phyloP scores from a whole-genome alignment of 2,797 vertebrate species.

The Tarsius wallacei region DNA sequence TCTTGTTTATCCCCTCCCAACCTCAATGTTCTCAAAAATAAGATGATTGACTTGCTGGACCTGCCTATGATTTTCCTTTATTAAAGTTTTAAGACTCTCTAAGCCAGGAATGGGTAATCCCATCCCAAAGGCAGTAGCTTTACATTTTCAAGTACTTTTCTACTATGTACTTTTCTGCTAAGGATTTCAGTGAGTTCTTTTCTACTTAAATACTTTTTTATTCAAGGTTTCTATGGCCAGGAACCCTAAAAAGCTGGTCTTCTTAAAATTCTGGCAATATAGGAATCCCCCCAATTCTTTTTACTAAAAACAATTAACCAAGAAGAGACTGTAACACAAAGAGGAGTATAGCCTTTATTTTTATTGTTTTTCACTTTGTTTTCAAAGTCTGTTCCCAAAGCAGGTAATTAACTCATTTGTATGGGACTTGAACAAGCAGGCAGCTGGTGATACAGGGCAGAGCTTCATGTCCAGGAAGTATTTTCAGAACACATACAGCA shows the following conservation, averaged over 20 bases:
- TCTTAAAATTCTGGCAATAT: background rate
- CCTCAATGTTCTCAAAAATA: slow-evolving; percentile 10
- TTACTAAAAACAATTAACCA: slow-evolving; percentile 15
- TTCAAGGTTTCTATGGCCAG: background rate
- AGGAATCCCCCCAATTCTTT: background rate
- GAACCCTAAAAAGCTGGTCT: background rate
- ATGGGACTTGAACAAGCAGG: background rate
- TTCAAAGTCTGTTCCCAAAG: slow-evolving; percentile 43
- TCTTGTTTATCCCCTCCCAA: background rate
- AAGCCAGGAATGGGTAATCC: background rate
- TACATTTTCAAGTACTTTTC: background rate
- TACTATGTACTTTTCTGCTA: background rate
- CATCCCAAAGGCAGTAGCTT: background rate
- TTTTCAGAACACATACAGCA: background rate
- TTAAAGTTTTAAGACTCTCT: background rate
- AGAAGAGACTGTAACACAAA: background rate
- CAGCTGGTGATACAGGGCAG: background rate
- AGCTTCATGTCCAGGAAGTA: background rate
- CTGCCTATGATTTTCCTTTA: background rate
- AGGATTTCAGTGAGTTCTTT: background rate
- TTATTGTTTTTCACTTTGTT: slow-evolving; percentile 8
- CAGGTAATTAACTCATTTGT: slow-evolving; percentile 73
- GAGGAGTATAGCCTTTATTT: background rate
- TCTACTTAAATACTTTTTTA: slow-evolving; percentile 1
- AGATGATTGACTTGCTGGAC: background rate